phyloP scores from a whole-genome alignment of 2,888 invertebrate genomes.

The Drosophila hamatofila region DNA sequence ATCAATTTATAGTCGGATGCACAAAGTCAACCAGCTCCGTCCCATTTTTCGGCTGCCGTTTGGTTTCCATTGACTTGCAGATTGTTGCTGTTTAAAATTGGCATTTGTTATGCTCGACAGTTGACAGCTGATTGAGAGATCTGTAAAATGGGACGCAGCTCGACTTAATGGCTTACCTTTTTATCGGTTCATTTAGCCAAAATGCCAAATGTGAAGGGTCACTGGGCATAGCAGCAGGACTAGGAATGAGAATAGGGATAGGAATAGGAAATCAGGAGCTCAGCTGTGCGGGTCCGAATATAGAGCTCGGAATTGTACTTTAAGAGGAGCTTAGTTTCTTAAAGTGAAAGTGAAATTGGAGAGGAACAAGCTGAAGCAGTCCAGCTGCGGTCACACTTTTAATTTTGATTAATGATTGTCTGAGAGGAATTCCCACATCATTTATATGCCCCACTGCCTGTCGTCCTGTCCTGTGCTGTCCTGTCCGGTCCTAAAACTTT shows the following conservation, averaged over 20 bases:
- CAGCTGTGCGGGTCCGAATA: conserved; percentile 2
- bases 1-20: conserved; percentile 15
- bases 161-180: conserved; percentile 59
- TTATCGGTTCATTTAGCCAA: conserved; percentile 63
- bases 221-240: conserved; percentile 15
- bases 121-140: conserved; percentile 70
- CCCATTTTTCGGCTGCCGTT: not conserved
- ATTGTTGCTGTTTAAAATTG: conserved; percentile 51
- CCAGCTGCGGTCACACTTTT: conserved; percentile 65
- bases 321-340: conserved; percentile 8
- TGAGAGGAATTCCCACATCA: conserved; percentile 58
- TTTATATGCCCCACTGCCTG: conserved; percentile 70
- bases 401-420: conserved; percentile 72
- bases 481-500: conserved; percentile 42
- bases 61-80: conserved; percentile 54
- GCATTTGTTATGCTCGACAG: conserved; percentile 58
- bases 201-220: conserved; percentile 54
- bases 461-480: conserved; percentile 28
- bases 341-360: conserved; percentile 1
- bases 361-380: not conserved
- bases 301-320: not conserved
- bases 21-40: not conserved
- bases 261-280: conserved; percentile 14
- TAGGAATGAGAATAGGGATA: not conserved
- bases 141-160: conserved; percentile 38